Evolutionary conservation across 2,888 invertebrate species (phyloP), one percentile per base, ranked within the genome.

Genomic region (Tetragnatha montana): DNA sequence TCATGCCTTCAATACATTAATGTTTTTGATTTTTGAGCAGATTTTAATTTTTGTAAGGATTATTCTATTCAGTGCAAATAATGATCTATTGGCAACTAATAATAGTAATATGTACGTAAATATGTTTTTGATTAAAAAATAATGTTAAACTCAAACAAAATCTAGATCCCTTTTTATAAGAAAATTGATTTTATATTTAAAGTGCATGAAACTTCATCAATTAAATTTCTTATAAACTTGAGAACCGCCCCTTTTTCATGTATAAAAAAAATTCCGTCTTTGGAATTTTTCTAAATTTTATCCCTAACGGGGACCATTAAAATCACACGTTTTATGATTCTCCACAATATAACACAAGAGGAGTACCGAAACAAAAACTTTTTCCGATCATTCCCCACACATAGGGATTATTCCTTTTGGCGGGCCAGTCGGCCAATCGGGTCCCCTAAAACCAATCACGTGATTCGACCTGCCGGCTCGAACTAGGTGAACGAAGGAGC

Each of bases 401-500:
- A 4, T 60, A 60, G 60, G 60, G 60, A 60, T 60, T 60, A 8
- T 17, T 6, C 19, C 68, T 12, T 22, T 49, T 17, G 75, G 51
- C 47, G 22, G 19, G 0, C 60, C 68, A 50, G 21, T 71, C 71
- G 22, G 17, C 75, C 71, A 78, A 78, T 71, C 7, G 17, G 70
- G 19, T 10, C 7, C 17, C 14, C n/a, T 50, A 17, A 10, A 69
- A 49, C 47, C 8, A 17, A 70, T 84, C 84, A 78, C 78, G 71
- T 80, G 79, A 12, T 49, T 10, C 79, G 47, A 74, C 86, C 35
- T 51, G 85, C 35, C 73, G n/a, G n/a, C n/a, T n/a, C n/a, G 73
- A 86, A 86, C 86, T 80, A 50, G 86, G 86, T 73, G 79, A 80
- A 60, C 60, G 60, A 79, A 79, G 12, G 60, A 60, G 60, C 71